A percentile compares a stretch with the other conserved stretches of the same genome.
Conservation (phyloP, 2,797 vertebrate genomes). For the Poecile montanus region DNA sequence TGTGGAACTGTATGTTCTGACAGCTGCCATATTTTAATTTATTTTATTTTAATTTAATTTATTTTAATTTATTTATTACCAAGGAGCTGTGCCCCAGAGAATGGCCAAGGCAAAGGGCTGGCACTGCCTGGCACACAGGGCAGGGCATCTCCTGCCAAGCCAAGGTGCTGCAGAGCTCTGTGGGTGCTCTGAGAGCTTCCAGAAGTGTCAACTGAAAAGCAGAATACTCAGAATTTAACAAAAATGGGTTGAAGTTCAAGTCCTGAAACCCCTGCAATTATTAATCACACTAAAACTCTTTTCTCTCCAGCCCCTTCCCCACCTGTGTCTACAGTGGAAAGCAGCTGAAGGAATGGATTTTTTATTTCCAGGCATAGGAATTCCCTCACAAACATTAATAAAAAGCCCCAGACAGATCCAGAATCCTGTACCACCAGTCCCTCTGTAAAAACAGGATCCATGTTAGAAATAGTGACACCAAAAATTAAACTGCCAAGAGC, state of each 20-base stretch:
- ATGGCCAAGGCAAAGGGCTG: background rate
- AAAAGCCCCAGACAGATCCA: background rate
- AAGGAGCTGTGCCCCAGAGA: background rate
- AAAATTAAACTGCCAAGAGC: background rate
- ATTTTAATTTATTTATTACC: background rate
- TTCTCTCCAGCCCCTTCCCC: too few relatives aligned
- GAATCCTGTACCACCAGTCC: background rate
- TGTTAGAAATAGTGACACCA: background rate
- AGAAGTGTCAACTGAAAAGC: background rate
- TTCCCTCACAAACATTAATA: background rate
- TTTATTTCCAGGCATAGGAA: background rate
- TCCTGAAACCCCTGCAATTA: background rate
- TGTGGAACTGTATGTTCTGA: background rate
- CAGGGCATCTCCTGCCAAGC: background rate
- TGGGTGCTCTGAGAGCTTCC: background rate
- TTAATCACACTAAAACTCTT: background rate
- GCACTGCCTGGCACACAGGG: background rate
- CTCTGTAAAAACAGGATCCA: background rate
- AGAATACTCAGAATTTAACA: background rate
- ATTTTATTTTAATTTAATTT: background rate
- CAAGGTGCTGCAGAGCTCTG: background rate
- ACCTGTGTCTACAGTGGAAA: background rate
- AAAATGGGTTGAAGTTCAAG: background rate
- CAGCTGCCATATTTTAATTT: background rate
- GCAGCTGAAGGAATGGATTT: background rate